These are phyloP conservation scores for Callipepla squamata DNA, from an alignment of 2,113 vertebrate species.

Conservation along the genomic window DNA sequence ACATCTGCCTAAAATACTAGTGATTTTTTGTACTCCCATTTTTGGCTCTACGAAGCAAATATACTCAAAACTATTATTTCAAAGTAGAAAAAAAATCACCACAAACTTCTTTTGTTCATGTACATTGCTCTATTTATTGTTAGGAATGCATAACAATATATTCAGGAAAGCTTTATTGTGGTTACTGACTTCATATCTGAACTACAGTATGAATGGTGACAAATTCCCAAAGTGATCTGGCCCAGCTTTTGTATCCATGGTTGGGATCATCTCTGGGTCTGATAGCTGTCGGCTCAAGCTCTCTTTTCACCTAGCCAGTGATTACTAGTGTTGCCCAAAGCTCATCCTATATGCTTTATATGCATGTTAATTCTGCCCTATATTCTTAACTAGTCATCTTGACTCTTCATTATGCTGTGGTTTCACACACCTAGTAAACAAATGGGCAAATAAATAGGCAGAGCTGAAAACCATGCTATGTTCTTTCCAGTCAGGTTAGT, in stretches of 20 bases:
- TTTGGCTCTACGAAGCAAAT: not conserved
- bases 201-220: not conserved
- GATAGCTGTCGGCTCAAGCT: not conserved
- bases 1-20: fast-evolving
- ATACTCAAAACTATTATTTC: not conserved
- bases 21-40: not conserved
- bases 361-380: not conserved
- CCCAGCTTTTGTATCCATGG: not conserved
- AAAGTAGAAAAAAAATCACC: not conserved
- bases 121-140: not conserved
- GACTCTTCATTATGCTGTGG: not conserved
- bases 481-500: not conserved
- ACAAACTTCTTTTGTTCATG: not conserved
- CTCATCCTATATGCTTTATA: not conserved
- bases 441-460: not conserved
- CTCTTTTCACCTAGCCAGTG: not conserved
- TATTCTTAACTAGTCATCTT: not conserved
- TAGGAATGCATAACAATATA: not conserved
- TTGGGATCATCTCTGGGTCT: not conserved
- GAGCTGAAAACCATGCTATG: not conserved
- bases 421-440: not conserved
- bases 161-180: not conserved
- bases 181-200: not conserved
- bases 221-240: not conserved
- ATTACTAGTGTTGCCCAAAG: not conserved